Evolutionary conservation across 2,888 invertebrate genomes (phyloP), one percentile per base, ranked within the genome.

Genomic region (Ptilodon capucinus): DNA sequence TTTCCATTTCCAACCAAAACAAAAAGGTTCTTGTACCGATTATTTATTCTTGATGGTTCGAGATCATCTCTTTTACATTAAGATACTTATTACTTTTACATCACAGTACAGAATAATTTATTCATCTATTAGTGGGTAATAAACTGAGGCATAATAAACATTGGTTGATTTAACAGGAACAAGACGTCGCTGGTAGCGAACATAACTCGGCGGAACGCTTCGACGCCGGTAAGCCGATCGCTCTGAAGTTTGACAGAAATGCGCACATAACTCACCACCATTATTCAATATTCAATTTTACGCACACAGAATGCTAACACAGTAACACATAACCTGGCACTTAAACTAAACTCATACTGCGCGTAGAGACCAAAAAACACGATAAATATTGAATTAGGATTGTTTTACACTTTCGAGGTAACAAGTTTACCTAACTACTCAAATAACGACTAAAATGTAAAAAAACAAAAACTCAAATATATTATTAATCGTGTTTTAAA

Each of bases 211-310:
- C 68, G 17, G 81, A 83, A 46, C 78, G 71, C 48, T 87, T 78
- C 68, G 84, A 84, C 25, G 56, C 66, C 51, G 87, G 89, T 88
- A 78, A 84, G 85, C 38, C 1, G 16, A 48, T 44, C 47, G 30
- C 25, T 14, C 14, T 21, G 14, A 35, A 40, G 32, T 44, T 44
- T 19, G 38, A 49, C 52, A 49, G 40, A 50, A 45, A 43, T 57
- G 56, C 61, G 55, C 59, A 64, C 42, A 39, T 21, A 57, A 65
- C 47, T 58, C 58, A n/a, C 45, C 35, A 64, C 58, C 50, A 54
- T 56, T 54, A 52, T 67, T 57, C 25, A 57, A 66, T 57, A 57
- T 59, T 63, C 38, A 50, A 54, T 52, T 43, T 55, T 60, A 51
- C 46, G 66, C 69, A 66, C 74, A 66, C 54, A 56, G 51, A 57